These are phyloP conservation scores for Sialis lutaria DNA, from an alignment of 2,888 invertebrate genomes.

Conservation along the genomic window DNA sequence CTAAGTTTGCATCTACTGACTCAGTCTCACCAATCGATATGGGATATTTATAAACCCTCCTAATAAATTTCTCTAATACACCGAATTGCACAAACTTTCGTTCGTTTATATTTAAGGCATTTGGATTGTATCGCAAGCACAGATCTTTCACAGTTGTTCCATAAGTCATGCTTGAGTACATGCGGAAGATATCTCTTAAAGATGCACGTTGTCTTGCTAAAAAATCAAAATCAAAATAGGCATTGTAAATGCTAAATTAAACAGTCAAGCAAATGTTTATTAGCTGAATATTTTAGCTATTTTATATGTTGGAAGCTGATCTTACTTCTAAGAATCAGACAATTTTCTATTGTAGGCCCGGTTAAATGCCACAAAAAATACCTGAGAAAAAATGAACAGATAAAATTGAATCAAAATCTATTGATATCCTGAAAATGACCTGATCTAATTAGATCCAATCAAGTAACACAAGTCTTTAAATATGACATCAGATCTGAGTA, in stretches of 20 bases:
- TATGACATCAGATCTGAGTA: no score
- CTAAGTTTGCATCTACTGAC: background rate
- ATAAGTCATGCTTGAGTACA: slow-evolving; percentile 51
- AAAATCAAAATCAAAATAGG: slow-evolving; percentile 10
- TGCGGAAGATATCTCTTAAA: slow-evolving; percentile 36
- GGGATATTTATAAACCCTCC: slow-evolving; percentile 53
- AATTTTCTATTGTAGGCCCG: no score
- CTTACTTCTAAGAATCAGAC: no score
- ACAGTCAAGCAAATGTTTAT: background rate
- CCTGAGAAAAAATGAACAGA: no score
- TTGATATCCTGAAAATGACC: no score
- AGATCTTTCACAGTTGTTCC: slow-evolving; percentile 53
- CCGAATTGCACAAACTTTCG: slow-evolving; percentile 75
- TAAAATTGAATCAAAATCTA: background rate
- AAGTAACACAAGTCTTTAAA: no score
- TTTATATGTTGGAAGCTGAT: background rate
- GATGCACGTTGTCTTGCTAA: slow-evolving; percentile 30
- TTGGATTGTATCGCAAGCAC: slow-evolving; percentile 52
- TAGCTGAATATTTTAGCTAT: background rate
- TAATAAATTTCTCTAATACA: slow-evolving; percentile 65
- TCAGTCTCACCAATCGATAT: slow-evolving; percentile 16
- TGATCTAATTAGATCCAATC: no score
- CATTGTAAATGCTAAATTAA: slow-evolving; percentile 1
- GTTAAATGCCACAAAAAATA: no score
- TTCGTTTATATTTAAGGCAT: slow-evolving; percentile 58